phyloP scores from a whole-genome alignment of 2,113 vertebrate genomes.

The Astatotilapia flaviijosephi region DNA sequence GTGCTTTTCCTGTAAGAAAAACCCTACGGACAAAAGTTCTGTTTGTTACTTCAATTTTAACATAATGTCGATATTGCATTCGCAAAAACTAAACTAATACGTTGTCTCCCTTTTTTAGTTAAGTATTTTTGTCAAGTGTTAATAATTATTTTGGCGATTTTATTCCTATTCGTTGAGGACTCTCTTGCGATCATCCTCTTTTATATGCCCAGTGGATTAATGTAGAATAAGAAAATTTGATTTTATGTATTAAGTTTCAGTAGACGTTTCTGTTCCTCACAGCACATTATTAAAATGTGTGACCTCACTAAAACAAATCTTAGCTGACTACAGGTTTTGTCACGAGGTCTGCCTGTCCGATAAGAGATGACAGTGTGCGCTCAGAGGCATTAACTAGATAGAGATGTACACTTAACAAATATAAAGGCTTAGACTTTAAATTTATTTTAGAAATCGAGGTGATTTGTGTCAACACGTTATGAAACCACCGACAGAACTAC shows the following conservation, averaged over 20 bases:
- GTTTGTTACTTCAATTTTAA: not conserved
- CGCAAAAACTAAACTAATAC: not conserved
- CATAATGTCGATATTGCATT: not conserved
- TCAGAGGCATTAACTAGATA: not conserved
- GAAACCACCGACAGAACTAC: not conserved
- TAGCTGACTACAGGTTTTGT: not conserved
- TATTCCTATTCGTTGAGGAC: rapidly evolving
- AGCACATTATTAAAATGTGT: not conserved
- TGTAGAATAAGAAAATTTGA: not conserved
- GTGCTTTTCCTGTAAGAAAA: not conserved
- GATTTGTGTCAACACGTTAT: not conserved
- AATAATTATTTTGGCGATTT: not conserved
- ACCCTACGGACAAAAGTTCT: not conserved
- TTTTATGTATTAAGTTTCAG: not conserved
- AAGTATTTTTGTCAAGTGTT: not conserved
- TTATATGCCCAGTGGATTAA: not conserved
- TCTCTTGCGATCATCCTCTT: not conserved
- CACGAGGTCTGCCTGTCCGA: not conserved
- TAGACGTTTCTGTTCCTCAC: not conserved
- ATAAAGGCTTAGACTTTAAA: not conserved
- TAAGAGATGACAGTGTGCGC: not conserved
- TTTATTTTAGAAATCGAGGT: not conserved
- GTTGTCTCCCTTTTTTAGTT: not conserved
- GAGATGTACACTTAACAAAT: not conserved
- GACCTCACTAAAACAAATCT: not conserved